Conservation (phyloP, 2,888 invertebrate genomes). For the Cephalotes varians region DNA sequence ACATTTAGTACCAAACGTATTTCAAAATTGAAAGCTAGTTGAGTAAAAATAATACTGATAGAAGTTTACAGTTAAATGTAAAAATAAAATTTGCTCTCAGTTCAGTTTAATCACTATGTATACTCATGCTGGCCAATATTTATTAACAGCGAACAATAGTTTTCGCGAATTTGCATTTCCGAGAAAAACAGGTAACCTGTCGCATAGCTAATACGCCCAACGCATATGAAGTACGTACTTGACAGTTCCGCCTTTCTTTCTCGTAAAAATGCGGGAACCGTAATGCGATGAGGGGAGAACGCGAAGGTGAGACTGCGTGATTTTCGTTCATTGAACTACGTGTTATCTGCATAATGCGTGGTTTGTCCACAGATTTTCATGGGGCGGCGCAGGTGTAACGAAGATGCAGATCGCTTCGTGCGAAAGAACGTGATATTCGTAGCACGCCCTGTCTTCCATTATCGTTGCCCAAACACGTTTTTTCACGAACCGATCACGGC, state of each 20-base stretch:
- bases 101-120: not conserved
- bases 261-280: constrained; percentile 34
- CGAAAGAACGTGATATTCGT: constrained; percentile 69
- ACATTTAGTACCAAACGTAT: constrained; percentile 5
- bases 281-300: constrained; percentile 1
- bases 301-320: constrained; percentile 50
- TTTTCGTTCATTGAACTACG: constrained; percentile 73
- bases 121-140: not conserved
- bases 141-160: constrained; percentile 14
- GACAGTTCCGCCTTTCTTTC: constrained; percentile 26
- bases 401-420: constrained; percentile 54
- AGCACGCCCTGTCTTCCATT: constrained; percentile 69
- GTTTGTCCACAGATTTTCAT: constrained; percentile 68
- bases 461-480: constrained; percentile 71
- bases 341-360: constrained; percentile 80
- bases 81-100: not conserved
- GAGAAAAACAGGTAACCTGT: constrained; percentile 1
- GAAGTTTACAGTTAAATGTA: not conserved
- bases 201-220: not conserved
- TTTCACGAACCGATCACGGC: constrained; percentile 56
- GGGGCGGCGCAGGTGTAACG: constrained; percentile 57
- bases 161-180: constrained; percentile 11
- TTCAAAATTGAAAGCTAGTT: constrained; percentile 14
- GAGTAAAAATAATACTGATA: constrained; percentile 28
- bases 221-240: constrained; percentile 24